Percentiles rank a stretch among this genome's conserved stretches.
These are phyloP conservation scores for Andrena minutula DNA, from an alignment of 2,888 invertebrate species.

Conservation along the genomic window DNA sequence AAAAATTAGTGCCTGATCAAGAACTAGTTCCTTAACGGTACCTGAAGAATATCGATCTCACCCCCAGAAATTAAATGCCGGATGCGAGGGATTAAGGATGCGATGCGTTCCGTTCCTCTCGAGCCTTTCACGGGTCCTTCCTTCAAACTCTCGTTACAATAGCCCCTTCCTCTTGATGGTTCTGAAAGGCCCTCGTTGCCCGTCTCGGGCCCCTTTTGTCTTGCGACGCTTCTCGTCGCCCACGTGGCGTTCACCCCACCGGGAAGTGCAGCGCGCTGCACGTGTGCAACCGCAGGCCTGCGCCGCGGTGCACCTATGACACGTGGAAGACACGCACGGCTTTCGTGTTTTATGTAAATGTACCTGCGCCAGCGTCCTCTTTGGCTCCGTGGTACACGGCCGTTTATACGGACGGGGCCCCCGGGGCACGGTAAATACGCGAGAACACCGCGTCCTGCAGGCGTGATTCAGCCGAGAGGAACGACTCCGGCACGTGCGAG, in stretches of 20 bases:
- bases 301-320: constrained; percentile 40
- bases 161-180: constrained; percentile 2
- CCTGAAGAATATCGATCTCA: not conserved
- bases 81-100: constrained; percentile 18
- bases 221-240: constrained; percentile 43
- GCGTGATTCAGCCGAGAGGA: constrained; percentile 37
- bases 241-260: constrained; percentile 54
- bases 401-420: constrained; percentile 17
- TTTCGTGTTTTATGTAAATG: constrained; percentile 62
- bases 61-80: constrained; percentile 2
- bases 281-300: constrained; percentile 31
- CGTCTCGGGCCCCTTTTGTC: constrained; percentile 47
- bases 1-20: too few species aligned
- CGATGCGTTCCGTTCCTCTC: constrained; percentile 9
- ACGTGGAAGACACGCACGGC: constrained; percentile 35
- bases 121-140: constrained; percentile 39
- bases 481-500: constrained; percentile 48
- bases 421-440: not conserved
- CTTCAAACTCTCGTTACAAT: constrained; percentile 48
- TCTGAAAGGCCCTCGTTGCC: constrained; percentile 35
- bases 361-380: constrained; percentile 5
- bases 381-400: constrained; percentile 3
- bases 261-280: constrained; percentile 35
- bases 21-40: too few species aligned
- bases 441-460: constrained; percentile 17